These are phyloP conservation scores for Mobula birostris DNA, from an alignment of 2,113 vertebrate genomes.

Conservation along the genomic window DNA sequence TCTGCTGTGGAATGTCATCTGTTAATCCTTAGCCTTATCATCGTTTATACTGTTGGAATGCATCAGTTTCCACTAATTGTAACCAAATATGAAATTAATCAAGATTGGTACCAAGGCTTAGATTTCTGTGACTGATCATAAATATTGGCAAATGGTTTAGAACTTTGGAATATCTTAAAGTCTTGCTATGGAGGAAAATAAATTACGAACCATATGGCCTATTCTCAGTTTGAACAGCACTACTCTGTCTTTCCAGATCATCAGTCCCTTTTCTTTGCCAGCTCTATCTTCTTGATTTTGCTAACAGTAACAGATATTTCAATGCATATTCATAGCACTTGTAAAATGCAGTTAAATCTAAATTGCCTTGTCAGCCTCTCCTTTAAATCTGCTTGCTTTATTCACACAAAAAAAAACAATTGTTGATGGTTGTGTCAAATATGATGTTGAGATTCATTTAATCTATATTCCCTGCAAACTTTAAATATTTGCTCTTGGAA, in stretches of 20 bases:
- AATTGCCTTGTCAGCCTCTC: neutral
- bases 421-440: neutral
- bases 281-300: neutral
- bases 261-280: neutral
- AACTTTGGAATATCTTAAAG: neutral
- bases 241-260: neutral
- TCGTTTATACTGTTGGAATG: neutral
- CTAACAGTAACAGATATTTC: neutral
- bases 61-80: neutral
- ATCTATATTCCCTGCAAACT: neutral
- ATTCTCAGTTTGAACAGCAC: neutral
- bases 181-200: neutral
- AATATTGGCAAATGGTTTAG: neutral
- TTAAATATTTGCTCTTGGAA: neutral
- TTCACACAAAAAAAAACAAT: neutral
- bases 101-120: neutral
- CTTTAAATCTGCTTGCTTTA: neutral
- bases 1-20: neutral
- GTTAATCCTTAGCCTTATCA: neutral
- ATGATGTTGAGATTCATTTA: neutral
- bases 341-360: neutral
- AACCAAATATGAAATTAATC: constrained; percentile 2
- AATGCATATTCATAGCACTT: neutral
- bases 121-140: neutral
- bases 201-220: neutral